Evolutionary conservation across 2,888 invertebrate species (phyloP).

Genomic region (Spialia ferax): DNA sequence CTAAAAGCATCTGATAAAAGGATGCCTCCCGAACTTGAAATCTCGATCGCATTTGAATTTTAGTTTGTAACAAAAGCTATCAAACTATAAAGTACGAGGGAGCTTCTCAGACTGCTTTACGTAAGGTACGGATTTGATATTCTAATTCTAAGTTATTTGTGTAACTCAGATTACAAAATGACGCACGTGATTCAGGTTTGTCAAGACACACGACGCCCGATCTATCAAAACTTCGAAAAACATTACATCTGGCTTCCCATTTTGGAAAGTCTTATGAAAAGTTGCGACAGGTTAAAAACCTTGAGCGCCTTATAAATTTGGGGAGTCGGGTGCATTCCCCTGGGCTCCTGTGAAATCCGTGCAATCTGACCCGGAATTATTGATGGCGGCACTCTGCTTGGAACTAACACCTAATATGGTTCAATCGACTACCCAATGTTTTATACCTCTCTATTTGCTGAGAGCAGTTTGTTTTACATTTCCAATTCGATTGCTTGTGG

Average conservation of each 20-base stretch:
- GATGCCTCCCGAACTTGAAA: slow-evolving; percentile 26
- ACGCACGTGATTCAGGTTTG: neutral
- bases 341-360: slow-evolving; percentile 51
- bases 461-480: slow-evolving; percentile 27
- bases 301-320: slow-evolving; percentile 33
- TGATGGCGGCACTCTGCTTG: slow-evolving; percentile 53
- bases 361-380: slow-evolving; percentile 62
- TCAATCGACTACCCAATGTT: slow-evolving; percentile 27
- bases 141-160: slow-evolving; percentile 8
- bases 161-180: slow-evolving; percentile 14
- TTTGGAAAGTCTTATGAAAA: slow-evolving; percentile 30
- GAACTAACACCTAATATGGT: slow-evolving; percentile 39
- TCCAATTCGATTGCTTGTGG: slow-evolving; percentile 26
- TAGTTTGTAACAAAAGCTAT: slow-evolving; percentile 42
- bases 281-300: slow-evolving; percentile 36
- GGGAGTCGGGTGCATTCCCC: slow-evolving; percentile 51
- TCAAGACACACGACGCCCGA: neutral
- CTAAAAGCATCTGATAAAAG: slow-evolving; percentile 42
- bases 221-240: slow-evolving; percentile 17
- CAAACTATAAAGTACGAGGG: slow-evolving; percentile 35
- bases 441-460: slow-evolving; percentile 16
- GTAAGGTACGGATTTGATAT: slow-evolving; percentile 14
- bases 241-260: neutral
- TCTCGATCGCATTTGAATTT: slow-evolving; percentile 45
- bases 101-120: slow-evolving; percentile 23